Conservation (phyloP, 64 coral and sea anemone species). For the Pocillopora verrucosa region DNA sequence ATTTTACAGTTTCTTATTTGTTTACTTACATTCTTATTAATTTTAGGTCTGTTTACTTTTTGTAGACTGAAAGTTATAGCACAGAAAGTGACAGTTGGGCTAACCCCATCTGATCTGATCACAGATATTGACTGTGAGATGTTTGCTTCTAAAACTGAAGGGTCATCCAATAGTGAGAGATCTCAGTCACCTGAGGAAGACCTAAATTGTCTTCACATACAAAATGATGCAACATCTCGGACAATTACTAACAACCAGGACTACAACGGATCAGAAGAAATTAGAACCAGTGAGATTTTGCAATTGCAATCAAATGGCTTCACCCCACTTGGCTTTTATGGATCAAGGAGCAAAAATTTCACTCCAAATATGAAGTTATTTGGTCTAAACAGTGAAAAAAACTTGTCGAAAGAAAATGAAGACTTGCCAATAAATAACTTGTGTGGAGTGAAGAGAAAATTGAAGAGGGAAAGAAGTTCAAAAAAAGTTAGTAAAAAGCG, state of each 20-base stretch:
- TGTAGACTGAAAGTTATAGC: neutral
- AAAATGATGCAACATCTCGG: neutral
- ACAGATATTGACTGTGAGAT: slow-evolving; percentile 28
- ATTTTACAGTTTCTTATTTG: too few species aligned
- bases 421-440: neutral
- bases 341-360: slow-evolving; percentile 46
- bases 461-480: neutral
- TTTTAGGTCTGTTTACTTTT: neutral
- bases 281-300: neutral
- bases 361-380: slow-evolving; percentile 15
- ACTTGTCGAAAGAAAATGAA: slow-evolving; percentile 6
- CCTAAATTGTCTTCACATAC: neutral
- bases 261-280: neutral
- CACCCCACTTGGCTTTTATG: slow-evolving; percentile 68
- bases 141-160: neutral
- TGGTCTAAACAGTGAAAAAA: neutral
- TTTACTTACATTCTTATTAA: too few species aligned
- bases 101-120: neutral
- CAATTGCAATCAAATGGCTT: slow-evolving; percentile 52
- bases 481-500: neutral
- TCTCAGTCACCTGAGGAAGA: neutral
- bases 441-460: slow-evolving; percentile 13
- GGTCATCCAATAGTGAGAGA: neutral
- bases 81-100: neutral
- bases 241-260: neutral